Evolutionary conservation across 2,888 invertebrate species (phyloP).

Genomic region (Octodonta nipae): DNA sequence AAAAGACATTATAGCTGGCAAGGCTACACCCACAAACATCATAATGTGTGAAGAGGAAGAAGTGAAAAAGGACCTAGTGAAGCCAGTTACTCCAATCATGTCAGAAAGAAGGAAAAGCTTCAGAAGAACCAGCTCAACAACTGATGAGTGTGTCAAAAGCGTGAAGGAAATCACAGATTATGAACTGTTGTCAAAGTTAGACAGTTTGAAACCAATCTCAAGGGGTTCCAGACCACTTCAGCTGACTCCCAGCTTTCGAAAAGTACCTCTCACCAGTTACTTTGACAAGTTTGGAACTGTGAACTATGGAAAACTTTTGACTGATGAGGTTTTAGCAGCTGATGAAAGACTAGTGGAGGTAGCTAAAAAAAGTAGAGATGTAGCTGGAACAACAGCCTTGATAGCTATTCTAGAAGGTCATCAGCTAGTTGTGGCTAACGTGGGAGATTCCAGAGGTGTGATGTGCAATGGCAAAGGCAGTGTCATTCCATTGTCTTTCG

Average conservation of each 20-base stretch:
- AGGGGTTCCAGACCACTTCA: constrained; percentile 44
- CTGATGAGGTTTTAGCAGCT: constrained; percentile 75
- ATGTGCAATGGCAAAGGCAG: constrained; percentile 85
- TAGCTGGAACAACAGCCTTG: constrained; percentile 81
- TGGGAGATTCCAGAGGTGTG: constrained; percentile 91
- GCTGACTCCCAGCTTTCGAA: constrained; percentile 37
- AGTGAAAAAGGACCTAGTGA: constrained; percentile 37
- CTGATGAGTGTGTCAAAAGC: constrained; percentile 38
- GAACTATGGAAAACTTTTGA: constrained; percentile 67
- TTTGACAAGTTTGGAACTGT: constrained; percentile 58
- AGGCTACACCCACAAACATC: constrained; percentile 26
- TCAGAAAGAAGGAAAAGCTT: constrained; percentile 52
- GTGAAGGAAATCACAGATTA: constrained; percentile 51
- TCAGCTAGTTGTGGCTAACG: constrained; percentile 82
- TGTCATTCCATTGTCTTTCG: constrained; percentile 83
- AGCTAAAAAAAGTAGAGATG: constrained; percentile 63
- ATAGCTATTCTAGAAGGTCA: constrained; percentile 75
- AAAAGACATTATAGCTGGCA: constrained; percentile 51
- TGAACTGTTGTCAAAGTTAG: constrained; percentile 48
- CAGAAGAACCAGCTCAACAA: constrained; percentile 46
- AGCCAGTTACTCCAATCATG: constrained; percentile 28
- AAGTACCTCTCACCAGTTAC: constrained; percentile 46
- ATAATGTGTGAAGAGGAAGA: constrained; percentile 37
- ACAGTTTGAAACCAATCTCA: constrained; percentile 43
- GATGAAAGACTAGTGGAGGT: constrained; percentile 70